Base-by-base conservation (phyloP, 2,113 vertebrate genomes). In the Cephalopterus ornatus region DNA sequence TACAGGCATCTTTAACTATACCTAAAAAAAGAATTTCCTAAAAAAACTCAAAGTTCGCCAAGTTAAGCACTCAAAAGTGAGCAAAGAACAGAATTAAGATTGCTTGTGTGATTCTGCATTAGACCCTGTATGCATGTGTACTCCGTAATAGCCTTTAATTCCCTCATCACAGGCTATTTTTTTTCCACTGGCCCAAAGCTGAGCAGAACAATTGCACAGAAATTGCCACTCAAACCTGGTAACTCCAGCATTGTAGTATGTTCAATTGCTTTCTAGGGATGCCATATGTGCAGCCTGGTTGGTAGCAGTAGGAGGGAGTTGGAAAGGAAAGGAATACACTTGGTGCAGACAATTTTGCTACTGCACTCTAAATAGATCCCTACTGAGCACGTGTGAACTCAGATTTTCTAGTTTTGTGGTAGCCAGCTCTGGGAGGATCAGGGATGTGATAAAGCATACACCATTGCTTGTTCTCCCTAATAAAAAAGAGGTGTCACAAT, bases 201-300 rank as follows among this genome's bases (percentile, higher is more conserved):
- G 92, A 95, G 96, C 93, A 86, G 88, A 94, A 92, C 92, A 97
- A 97, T 95, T 59, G 92, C 65, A 92, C 30, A 80, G 79, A 95
- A 95, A 97, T 95, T 94, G 93, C 95, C 79, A 88, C 95, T 96
- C 93, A 95, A 56, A 92, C 75, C 83, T 88, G 73, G 93, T 85
- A 96, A 49, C 76, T 89, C 68, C 76, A 61, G 92, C 79, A 67
- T 3, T 80, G 93, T 63, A 61, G 82, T 37, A 65, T 0, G 30
- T 76, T 92, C 93, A 95, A 78, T 88, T 78, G 84, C 79, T 93
- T 94, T 92, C 73, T 89, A 91, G 92, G 89, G 92, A 97, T 92
- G 88, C 95, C 96, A 86, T 96, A 96, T 83, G 90, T 75, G 72
- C 95, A 88, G 92, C 78, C 80, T 56, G 75, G 73, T 75, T 63